These are phyloP conservation scores for Vannuccia rotundouncinata DNA, from an alignment of 2,888 invertebrate genomes.

Conservation along the genomic window DNA sequence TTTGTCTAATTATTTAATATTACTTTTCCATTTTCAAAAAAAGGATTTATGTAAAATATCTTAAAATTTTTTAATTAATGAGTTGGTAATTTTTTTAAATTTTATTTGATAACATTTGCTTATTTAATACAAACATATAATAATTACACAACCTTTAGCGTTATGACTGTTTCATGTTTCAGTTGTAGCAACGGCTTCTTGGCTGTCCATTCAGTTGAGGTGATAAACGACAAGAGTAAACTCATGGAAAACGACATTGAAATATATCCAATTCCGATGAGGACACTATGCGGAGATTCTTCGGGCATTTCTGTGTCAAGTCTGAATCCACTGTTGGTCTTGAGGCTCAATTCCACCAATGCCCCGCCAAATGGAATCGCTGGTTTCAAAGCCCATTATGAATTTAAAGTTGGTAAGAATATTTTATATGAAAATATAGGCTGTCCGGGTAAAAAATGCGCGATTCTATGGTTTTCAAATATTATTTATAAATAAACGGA, in stretches of 20 bases:
- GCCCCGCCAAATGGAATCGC: not conserved
- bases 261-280: not conserved
- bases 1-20: too few relatives aligned
- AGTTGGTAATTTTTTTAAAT: too few relatives aligned
- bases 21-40: too few relatives aligned
- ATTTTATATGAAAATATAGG: too few relatives aligned
- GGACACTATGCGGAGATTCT: not conserved
- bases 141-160: too few relatives aligned
- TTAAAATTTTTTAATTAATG: too few relatives aligned
- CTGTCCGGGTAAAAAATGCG: too few relatives aligned
- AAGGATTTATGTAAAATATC: too few relatives aligned
- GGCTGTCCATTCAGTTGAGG: not conserved
- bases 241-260: not conserved
- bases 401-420: not conserved
- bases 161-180: not conserved
- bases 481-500: too few relatives aligned
- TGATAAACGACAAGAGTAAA: not conserved
- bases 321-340: not conserved
- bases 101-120: too few relatives aligned
- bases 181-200: conserved; percentile 6
- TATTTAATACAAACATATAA: too few relatives aligned
- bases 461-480: too few relatives aligned
- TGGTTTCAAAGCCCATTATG: not conserved
- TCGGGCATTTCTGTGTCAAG: not conserved
- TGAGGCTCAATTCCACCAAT: not conserved